Base-by-base conservation (phyloP, 2,797 vertebrate genomes). In the Crocidura indochinensis region DNA sequence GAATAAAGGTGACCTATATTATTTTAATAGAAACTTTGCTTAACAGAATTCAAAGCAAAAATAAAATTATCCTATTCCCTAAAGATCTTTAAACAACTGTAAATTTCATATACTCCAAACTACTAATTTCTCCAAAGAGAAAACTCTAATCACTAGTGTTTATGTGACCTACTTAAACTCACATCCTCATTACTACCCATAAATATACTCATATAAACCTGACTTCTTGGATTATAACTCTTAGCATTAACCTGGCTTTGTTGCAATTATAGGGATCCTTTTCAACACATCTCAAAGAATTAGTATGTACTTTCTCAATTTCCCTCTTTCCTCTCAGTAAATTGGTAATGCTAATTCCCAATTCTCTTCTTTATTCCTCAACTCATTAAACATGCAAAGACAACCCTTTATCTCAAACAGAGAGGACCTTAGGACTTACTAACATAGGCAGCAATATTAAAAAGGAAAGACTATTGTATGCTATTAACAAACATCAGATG, bases 51-150 rank as follows among this genome's bases (percentile, higher is more conserved):
- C 64, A 65, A 65, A 65, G 64, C 26, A 65, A 65, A 65, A 65
- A 24, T 24, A 65, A 65, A 65, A 65, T 24, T 20, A 65, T 65
- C 64, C 64, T 65, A n/a, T 27, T 65, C 64, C 56, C 56, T 19
- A 60, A 60, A 60, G 56, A 60, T 38, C 38, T 38, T 38, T 38
- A 38, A 38, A 38, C 38, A 38, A 38, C 38, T 38, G 38, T 38
- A 38, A 38, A 38, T 38, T 38, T 38, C 5, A 60, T 8, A 20
- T 60, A 60, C 19, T 51, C 17, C 73, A 82, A 73, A 78, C 11
- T 72, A 64, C 53, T 81, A 72, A 83, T 90, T 87, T 92, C 87
- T 71, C 20, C 51, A 72, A 27, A 67, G 27, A 82, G 29, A 47
- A 91, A 91, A 87, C 29, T 77, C 62, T 91, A 46, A 38, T 31